Base-by-base conservation (phyloP, 2,888 invertebrate genomes). In the Oscheius sp. region DNA sequence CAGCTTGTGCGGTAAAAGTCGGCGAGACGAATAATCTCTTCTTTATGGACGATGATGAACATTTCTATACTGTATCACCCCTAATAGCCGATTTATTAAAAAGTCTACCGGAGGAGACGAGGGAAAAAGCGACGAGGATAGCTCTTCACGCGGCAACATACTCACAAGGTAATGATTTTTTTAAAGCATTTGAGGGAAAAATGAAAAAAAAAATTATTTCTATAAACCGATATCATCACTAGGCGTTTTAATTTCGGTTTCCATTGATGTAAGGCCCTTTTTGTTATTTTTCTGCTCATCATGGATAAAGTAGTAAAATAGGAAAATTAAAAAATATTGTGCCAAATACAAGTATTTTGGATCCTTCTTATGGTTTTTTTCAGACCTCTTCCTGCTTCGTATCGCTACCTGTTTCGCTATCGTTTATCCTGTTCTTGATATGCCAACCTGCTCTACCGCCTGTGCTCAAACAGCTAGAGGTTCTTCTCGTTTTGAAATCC, bases 1-100 rank as follows among this genome's bases (percentile, higher is more conserved):
- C 72, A 8, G 57, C 67, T 1, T 62, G 64, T 17, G 72, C 68
- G 22, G 72, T 69, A 0, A 33, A 30, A 9, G 64, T 67, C 26
- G 57, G 64, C 3, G 50, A 64, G 12, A 50, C 67, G 2, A 70
- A 72, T 0, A 57, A 70, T 4, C 49, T 76, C 14, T 50, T 70
- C 44, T 71, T 72, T 9, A 56, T 74, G 14, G 76, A 74, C 38
- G 76, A 72, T 12, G 76, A 76, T 28, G 72, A 76, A 45, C 72
- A 74, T 41, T 76, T 74, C 72, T 62, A 70, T 50, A 65, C 38
- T 2, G 68, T 71, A 0, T 57, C 73, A n/a, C 76, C 76, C 0
- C 38, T 50, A 1, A 67, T 76, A 9, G 69, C 67, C 24, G 41
- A 50, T 12, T 41, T 64, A 28, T 24, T 73, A 22, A 32, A 51